A percentile compares a stretch with the other conserved stretches of the same genome.
Conservation (phyloP, 2,888 invertebrate species). For the Clitarchus hookeri region DNA sequence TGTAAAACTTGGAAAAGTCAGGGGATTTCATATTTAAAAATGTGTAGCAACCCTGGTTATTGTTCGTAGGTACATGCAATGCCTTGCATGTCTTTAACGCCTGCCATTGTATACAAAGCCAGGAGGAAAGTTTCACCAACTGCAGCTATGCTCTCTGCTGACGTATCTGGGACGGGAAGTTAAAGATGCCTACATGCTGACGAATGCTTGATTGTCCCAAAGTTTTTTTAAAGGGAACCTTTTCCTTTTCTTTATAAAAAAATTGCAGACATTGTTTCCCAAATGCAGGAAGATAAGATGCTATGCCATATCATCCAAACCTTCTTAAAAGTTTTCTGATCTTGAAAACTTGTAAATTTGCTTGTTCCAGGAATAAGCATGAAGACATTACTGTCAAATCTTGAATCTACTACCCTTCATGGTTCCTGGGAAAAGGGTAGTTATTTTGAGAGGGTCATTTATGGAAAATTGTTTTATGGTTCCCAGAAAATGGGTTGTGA, state of each 20-base stretch:
- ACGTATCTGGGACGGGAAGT: neutral
- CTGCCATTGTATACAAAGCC: neutral
- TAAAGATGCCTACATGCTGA: neutral
- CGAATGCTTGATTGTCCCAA: constrained; percentile 8
- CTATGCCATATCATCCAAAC: constrained; percentile 22
- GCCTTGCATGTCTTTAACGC: neutral
- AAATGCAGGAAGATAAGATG: neutral
- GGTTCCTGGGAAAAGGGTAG: too few species aligned
- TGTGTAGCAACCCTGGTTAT: too few species aligned
- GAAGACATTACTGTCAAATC: too few species aligned
- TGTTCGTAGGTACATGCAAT: neutral
- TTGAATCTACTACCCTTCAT: too few species aligned
- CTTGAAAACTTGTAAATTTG: constrained; percentile 14
- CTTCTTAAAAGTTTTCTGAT: neutral
- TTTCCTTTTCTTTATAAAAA: constrained; percentile 17
- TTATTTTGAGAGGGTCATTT: too few species aligned
- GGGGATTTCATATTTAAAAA: too few species aligned
- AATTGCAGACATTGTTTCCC: constrained; percentile 23
- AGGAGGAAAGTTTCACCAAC: neutral
- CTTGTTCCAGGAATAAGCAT: constrained; percentile 29
- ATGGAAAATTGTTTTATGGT: too few species aligned
- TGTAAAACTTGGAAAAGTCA: too few species aligned
- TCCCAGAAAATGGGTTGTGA: too few species aligned
- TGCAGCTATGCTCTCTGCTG: neutral
- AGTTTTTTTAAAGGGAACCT: constrained; percentile 19